Base-by-base conservation (phyloP, 2,797 vertebrate species). In the Odontamblyopus lacepedii region DNA sequence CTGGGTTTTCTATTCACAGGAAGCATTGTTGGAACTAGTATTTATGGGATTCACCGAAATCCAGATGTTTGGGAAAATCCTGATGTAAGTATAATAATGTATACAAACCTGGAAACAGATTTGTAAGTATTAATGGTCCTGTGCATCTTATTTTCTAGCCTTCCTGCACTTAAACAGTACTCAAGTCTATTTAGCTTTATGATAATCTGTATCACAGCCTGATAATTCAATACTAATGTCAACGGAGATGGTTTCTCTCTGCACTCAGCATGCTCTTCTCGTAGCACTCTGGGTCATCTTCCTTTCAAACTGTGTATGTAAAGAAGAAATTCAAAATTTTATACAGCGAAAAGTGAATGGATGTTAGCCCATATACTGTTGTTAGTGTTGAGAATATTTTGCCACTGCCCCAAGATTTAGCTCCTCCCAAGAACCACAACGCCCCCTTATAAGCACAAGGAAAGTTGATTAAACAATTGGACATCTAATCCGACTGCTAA, bases 51-150 rank as follows among this genome's bases (percentile, higher is more conserved):
- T 72, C 93, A 94, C 78, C 85, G 87, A 83, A 94, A 94, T 51
- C 0, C 77, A 53, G 15, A 72, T 6, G 87, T 95, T 64, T 95
- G 94, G 94, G 92, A 95, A 78, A 93, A 94, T 68, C 94, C 94
- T 66, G 0, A 89, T 41, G 94, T 94, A 89, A 87, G 92, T 76
- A 50, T 59, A 35, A 32, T 6, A 23, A 56, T 23, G 23, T 53
- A 53, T 53, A 18, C 19, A 53, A 6, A 53, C 6, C 16, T 53
- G 51, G 18, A n/a, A 53, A 53, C 5, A 8, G 5, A 16, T 23
- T 56, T 56, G n/a, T 56, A 56, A 23, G 19, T 4, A 56, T 56
- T 56, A 8, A 8, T 56, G 53, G 53, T 56, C n/a, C 9, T 23
- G 19, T 23, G 53, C 26, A 23, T 23, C 7, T 8, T 55, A 23